Evolutionary conservation across 2,113 vertebrate species (phyloP), one percentile per base, ranked within the genome.

Genomic region (Paedocypris sp.): DNA sequence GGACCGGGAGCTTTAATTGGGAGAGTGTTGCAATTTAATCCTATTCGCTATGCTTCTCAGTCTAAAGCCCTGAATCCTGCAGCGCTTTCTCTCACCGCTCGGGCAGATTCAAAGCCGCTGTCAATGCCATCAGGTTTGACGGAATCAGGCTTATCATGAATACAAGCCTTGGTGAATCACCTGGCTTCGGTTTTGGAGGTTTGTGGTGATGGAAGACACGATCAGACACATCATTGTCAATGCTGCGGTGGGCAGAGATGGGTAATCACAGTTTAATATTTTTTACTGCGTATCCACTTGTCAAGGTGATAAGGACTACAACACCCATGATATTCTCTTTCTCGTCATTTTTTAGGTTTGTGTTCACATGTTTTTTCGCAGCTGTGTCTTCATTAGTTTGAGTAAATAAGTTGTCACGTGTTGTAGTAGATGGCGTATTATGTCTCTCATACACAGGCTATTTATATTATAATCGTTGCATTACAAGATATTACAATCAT

Each of bases 1-100:
- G 10, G 41, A 52, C 50, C 10, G 23, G 10, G 47, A 23, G 38
- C 20, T 10, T 64, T 64, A 46, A 64, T 53, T 42, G 11, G 10
- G 15, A 12, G 50, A 35, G 10, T n/a, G 20, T 33, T 38, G 33
- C 36, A 45, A 49, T 63, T 58, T 50, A 68, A 58, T 63, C 60
- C 59, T 50, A 50, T 68, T 59, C 38, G 58, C 32, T 15, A 60
- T 64, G 39, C 53, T 59, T 25, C 19, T 42, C 45, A 46, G 16
- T 22, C 52, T 51, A 52, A 59, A 49, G n/a, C 26, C 23, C 46
- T 50, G 29, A 15, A 31, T 58, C 60, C 43, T 45, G 19, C 59
- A 57, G 45, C 8, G 52, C 22, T 13, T 52, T 58, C 51, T 48
- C 33, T 56, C 22, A 11, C 29, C 20, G 38, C 38, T 59, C 35